These are phyloP conservation scores for Anguilla pacifica DNA, from an alignment of 2,797 vertebrate genomes.

Conservation along the genomic window DNA sequence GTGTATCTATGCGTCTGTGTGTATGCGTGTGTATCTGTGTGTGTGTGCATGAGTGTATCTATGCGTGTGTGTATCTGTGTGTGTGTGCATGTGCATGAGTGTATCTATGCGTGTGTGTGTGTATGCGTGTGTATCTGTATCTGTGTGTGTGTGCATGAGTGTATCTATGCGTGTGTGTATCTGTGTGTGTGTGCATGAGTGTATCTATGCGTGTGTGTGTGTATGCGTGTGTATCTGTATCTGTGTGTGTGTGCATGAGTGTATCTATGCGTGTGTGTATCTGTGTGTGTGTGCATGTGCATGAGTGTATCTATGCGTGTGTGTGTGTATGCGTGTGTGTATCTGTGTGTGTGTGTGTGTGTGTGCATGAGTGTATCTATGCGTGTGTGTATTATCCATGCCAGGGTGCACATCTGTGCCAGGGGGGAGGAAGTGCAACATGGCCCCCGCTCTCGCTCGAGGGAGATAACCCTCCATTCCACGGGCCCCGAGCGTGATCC, in stretches of 20 bases:
- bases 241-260: background rate
- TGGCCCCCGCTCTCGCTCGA: background rate
- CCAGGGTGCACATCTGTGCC: constrained; percentile 15
- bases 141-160: too few relatives aligned
- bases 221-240: background rate
- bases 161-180: too few relatives aligned
- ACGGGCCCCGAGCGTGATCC: background rate
- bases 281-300: background rate
- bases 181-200: too few relatives aligned
- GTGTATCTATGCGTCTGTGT: too few relatives aligned
- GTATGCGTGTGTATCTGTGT: background rate
- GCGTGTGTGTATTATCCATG: constrained; percentile 34
- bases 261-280: background rate
- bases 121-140: too few relatives aligned
- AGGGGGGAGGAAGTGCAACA: background rate
- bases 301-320: too few relatives aligned
- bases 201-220: background rate
- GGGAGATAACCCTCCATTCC: background rate
- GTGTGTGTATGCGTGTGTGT: background rate
- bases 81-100: too few relatives aligned
- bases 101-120: background rate
- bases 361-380: background rate
- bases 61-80: background rate
- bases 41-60: background rate
- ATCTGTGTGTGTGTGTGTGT: background rate